A percentile compares a stretch with the other conserved stretches of the same genome.
These are phyloP conservation scores for Plumapathes pennacea DNA, from an alignment of 92 coral and sea anemone species.

Conservation along the genomic window DNA sequence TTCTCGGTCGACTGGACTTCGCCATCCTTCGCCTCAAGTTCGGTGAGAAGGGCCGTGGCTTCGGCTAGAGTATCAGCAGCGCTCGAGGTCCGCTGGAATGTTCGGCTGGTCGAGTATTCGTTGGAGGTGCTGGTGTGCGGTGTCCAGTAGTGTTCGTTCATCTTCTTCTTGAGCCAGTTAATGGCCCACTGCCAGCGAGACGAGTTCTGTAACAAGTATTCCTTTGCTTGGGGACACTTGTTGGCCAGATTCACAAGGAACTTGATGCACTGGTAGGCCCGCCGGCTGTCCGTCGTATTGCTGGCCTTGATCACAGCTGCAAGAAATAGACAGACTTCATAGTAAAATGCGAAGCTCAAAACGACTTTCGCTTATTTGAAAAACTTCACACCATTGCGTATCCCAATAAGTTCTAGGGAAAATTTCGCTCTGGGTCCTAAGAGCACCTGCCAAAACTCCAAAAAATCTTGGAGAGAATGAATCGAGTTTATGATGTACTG, in stretches of 20 bases:
- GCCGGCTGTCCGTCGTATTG: constrained; percentile 78
- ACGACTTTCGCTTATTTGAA: too few relatives aligned
- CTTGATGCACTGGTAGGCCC: constrained; percentile 89
- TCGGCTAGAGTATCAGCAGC: constrained; percentile 93
- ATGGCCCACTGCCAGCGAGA: constrained; percentile 98
- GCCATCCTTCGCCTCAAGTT: constrained; percentile 85
- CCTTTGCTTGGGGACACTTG: constrained; percentile 80
- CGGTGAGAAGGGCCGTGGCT: constrained; percentile 88
- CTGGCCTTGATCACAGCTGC: constrained; percentile 80
- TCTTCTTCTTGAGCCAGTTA: constrained; percentile 84
- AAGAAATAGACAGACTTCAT: neutral
- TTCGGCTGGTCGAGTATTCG: constrained; percentile 83
- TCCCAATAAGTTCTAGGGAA: too few relatives aligned
- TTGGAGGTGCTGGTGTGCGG: constrained; percentile 82
- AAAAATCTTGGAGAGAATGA: too few relatives aligned
- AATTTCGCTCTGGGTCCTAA: too few relatives aligned
- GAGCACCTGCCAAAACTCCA: too few relatives aligned
- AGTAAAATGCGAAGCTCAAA: too few relatives aligned
- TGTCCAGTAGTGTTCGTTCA: constrained; percentile 90
- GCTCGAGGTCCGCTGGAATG: constrained; percentile 85
- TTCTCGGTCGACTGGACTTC: constrained; percentile 49
- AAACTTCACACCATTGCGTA: too few relatives aligned
- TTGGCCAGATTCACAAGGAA: constrained; percentile 83
- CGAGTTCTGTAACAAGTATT: constrained; percentile 81
- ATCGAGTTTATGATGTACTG: too few relatives aligned